Evolutionary conservation across 2,113 vertebrate genomes (phyloP).

Genomic region (Thunnus thynnus): DNA sequence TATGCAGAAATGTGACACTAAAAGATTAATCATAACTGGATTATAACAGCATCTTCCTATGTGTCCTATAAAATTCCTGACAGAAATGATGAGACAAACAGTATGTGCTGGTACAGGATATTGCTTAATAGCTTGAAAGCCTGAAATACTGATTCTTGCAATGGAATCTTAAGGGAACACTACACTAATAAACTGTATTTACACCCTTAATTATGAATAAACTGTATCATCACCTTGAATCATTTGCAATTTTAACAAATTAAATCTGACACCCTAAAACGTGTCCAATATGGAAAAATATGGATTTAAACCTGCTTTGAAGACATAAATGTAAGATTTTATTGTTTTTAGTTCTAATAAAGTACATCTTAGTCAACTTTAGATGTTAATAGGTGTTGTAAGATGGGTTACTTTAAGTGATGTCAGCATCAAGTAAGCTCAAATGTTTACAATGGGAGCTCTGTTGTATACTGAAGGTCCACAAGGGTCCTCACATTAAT

Average conservation of each 20-base stretch:
- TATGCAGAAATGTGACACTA: neutral
- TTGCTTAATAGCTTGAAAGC: conserved; percentile 4
- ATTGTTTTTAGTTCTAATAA: neutral
- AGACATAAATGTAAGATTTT: neutral
- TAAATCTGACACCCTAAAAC: neutral
- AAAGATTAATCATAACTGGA: neutral
- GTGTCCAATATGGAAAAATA: neutral
- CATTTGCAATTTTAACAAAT: conserved; percentile 5
- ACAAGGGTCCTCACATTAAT: conserved; percentile 12
- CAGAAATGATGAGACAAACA: conserved; percentile 20
- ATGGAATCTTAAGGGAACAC: neutral
- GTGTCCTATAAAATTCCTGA: conserved; percentile 16
- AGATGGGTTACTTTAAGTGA: neutral
- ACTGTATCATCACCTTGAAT: conserved; percentile 1
- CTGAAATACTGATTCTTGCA: conserved; percentile 11
- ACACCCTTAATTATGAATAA: neutral
- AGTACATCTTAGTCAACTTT: neutral
- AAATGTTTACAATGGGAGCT: conserved; percentile 11
- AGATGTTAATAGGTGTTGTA: neutral
- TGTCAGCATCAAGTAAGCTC: neutral
- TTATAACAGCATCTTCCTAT: neutral
- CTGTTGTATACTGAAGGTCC: conserved; percentile 2
- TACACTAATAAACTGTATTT: neutral
- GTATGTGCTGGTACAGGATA: neutral
- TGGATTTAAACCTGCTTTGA: neutral